phyloP scores from a whole-genome alignment of 2,113 vertebrate genomes.

The Balaenoptera acutorostrata region DNA sequence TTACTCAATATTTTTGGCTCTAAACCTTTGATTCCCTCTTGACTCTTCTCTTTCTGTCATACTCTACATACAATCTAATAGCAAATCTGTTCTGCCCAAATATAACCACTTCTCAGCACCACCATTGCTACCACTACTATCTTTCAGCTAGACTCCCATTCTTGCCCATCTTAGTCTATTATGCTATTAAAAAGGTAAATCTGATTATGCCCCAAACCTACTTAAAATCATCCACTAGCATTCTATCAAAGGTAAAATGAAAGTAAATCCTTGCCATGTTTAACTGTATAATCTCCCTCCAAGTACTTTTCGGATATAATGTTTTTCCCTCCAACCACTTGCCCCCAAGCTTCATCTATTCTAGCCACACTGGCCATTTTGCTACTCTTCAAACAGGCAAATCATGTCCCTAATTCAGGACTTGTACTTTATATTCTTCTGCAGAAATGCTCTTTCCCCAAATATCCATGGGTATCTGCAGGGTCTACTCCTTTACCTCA shows the following conservation, averaged over 20 bases:
- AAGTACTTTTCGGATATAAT: not conserved
- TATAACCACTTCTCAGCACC: not conserved
- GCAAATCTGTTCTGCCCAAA: not conserved
- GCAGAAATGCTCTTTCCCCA: not conserved
- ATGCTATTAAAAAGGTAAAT: not conserved
- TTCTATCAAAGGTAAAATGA: not conserved
- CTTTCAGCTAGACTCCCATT: not conserved
- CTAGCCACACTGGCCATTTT: not conserved
- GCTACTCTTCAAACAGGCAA: not conserved
- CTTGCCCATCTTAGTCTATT: not conserved
- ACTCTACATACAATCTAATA: not conserved
- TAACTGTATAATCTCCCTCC: not conserved
- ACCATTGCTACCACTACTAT: not conserved
- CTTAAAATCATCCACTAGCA: not conserved
- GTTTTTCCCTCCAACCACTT: not conserved
- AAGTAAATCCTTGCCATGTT: not conserved
- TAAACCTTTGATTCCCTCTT: not conserved
- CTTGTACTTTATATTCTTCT: not conserved
- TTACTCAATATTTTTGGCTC: not conserved
- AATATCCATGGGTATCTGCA: not conserved
- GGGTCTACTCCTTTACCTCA: no score
- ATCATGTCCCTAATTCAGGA: not conserved
- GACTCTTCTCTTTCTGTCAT: not conserved
- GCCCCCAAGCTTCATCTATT: not conserved
- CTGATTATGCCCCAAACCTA: not conserved